These are phyloP conservation scores for Suncus etruscus DNA, from an alignment of 2,113 vertebrate species.

Conservation along the genomic window DNA sequence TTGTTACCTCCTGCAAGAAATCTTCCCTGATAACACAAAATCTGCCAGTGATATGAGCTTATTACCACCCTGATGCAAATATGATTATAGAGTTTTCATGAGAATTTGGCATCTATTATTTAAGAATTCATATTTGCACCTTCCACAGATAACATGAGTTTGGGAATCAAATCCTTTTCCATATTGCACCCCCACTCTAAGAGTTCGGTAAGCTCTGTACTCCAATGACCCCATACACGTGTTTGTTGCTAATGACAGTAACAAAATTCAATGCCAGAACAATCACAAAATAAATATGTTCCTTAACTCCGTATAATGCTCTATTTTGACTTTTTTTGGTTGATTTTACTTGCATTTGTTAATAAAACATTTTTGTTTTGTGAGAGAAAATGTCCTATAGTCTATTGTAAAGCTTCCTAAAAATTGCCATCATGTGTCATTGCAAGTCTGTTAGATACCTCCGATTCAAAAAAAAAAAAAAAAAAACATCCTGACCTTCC, in stretches of 20 bases:
- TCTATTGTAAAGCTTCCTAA: constrained; percentile 12
- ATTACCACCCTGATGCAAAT: neutral
- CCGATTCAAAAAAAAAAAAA: neutral
- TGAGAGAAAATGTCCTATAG: constrained; percentile 20
- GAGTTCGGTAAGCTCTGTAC: neutral
- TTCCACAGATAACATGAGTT: neutral
- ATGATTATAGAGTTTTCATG: neutral
- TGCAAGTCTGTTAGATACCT: neutral
- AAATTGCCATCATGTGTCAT: neutral
- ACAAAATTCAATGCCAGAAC: too few species aligned
- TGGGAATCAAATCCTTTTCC: neutral
- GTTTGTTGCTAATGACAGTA: too few species aligned
- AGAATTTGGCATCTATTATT: neutral
- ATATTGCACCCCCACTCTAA: neutral
- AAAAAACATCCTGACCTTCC: too few species aligned
- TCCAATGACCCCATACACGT: too few species aligned
- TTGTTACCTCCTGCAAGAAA: neutral
- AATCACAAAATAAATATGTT: too few species aligned
- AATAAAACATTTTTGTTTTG: too few species aligned
- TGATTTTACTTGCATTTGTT: neutral
- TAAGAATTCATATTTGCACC: neutral
- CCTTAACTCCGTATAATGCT: neutral
- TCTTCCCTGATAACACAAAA: neutral
- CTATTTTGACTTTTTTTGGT: constrained; percentile 27
- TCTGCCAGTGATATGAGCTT: neutral